A percentile compares a stretch with the other conserved stretches of the same genome.
These are phyloP conservation scores for Flexamia atlantica DNA, from an alignment of 2,888 invertebrate species.

Conservation along the genomic window DNA sequence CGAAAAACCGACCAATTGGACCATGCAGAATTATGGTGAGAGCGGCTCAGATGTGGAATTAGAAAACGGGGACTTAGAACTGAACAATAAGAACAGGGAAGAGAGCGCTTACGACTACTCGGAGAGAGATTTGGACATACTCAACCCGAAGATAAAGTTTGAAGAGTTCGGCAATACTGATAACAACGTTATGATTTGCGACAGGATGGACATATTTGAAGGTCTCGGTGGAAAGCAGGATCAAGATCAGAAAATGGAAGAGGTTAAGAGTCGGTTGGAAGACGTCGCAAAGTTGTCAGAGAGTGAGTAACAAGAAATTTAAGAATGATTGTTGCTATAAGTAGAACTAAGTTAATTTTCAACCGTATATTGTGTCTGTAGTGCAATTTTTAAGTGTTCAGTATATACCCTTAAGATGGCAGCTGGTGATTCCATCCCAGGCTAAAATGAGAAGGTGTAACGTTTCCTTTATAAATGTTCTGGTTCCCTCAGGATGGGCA, in stretches of 20 bases:
- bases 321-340: no score
- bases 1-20: slow-evolving; percentile 57
- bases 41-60: slow-evolving; percentile 48
- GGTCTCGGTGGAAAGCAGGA: slow-evolving; percentile 63
- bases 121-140: slow-evolving; percentile 24
- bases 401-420: no score
- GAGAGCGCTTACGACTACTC: slow-evolving; percentile 1
- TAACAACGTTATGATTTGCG: slow-evolving; percentile 40
- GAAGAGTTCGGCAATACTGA: slow-evolving; percentile 7
- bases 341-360: no score
- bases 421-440: no score
- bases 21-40: slow-evolving; percentile 60
- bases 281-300: slow-evolving; percentile 68
- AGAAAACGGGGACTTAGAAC: slow-evolving; percentile 35
- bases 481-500: no score
- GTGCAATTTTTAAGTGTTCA: no score
- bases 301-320: slow-evolving; percentile 50
- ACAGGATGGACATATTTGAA: slow-evolving; percentile 60
- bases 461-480: no score
- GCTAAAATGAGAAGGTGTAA: no score
- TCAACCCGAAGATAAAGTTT: slow-evolving; percentile 41
- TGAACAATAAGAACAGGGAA: slow-evolving; percentile 36
- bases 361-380: no score
- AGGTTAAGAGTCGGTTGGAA: slow-evolving; percentile 69
- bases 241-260: slow-evolving; percentile 69